Evolutionary conservation across 1,140 invertebrate species (phyloP).

Genomic region (Zaprionus lachaisei): DNA sequence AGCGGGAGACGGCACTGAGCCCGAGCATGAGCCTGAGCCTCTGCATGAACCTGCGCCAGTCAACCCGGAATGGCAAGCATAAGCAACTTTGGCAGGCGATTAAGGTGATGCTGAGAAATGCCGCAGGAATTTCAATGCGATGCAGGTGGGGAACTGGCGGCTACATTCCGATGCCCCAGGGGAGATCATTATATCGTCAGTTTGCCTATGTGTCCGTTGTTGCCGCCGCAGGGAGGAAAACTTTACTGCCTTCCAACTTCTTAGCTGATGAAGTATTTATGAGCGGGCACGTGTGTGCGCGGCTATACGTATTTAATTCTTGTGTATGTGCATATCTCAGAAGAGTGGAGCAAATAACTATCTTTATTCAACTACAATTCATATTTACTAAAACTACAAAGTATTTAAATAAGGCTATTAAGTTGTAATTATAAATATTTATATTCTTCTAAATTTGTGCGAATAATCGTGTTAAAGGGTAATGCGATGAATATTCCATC

Average conservation of each 20-base stretch:
- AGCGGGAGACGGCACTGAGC: slow-evolving; percentile 14
- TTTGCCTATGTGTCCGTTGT: slow-evolving; percentile 47
- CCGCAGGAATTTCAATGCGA: slow-evolving; percentile 76
- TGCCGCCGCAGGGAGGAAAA: slow-evolving; percentile 26
- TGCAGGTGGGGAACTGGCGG: slow-evolving; percentile 28
- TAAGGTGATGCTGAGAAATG: slow-evolving; percentile 79
- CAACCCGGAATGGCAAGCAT: slow-evolving; percentile 56
- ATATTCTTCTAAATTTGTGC: not conserved
- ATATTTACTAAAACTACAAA: not conserved
- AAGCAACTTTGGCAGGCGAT: slow-evolving; percentile 82
- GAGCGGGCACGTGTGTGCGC: slow-evolving; percentile 41
- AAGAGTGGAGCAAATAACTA: slow-evolving; percentile 19
- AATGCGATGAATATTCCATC: not conserved
- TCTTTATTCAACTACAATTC: not conserved
- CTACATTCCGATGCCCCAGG: slow-evolving; percentile 45
- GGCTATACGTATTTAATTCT: slow-evolving; percentile 1
- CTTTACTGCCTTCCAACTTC: slow-evolving; percentile 65
- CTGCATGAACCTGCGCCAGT: slow-evolving; percentile 35
- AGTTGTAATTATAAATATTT: too few relatives aligned
- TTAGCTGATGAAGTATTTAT: slow-evolving; percentile 80
- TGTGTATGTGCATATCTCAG: not conserved
- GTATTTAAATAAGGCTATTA: too few relatives aligned
- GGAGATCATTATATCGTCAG: slow-evolving; percentile 82
- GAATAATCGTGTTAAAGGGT: not conserved
- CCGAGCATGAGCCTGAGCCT: not conserved